Base-by-base conservation (phyloP, 1,140 invertebrate genomes). In the Drosophila dunni region DNA sequence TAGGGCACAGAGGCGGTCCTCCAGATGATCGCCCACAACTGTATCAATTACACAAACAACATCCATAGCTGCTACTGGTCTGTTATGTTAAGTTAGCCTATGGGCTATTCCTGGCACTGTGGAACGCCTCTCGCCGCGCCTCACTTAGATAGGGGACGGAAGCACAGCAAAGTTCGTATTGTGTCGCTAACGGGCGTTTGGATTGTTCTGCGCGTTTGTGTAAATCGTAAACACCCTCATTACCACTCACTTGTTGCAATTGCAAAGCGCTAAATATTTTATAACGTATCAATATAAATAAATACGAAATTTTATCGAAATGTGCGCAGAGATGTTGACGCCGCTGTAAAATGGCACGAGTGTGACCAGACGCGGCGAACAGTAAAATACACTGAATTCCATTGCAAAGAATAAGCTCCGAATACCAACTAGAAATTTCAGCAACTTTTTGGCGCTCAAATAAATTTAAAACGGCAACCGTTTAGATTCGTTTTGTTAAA, bases 1-100 rank as follows among this genome's bases (percentile, higher is more conserved):
- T 29, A 97, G 94, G 15, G 97, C 97, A 92, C 95, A 95, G 93
- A 95, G 96, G 56, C 97, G 94, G 67, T 97, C 95, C 51, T 93
- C 91, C 58, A 97, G 92, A 92, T 96, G 94, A 75, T 96, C 94
- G 13, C 94, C 92, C 91, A 96, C 95, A 81, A 96, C 95, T 29
- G 97, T 93, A 93, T 98, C 97, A 76, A 98, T 94, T 54, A 99
- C 96, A 94, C 97, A 97, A 62, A 96, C 97, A 50, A 98, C 97
- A 93, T 98, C 97, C 96, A 98, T 98, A 73, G 94, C 94, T 44
- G 53, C 40, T 73, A 40, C 50, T 58, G 56, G 58, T 56, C 34
- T 45, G 45, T 36, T 56, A 29, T 29, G 24, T 29, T 29, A 29
- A 29, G 58, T 53, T 61, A 51, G 64, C 61, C 71, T 61, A 50